Evolutionary conservation across 1,140 invertebrate species (phyloP), one percentile per base, ranked within the genome.

Genomic region (Cydia fagiglandana): DNA sequence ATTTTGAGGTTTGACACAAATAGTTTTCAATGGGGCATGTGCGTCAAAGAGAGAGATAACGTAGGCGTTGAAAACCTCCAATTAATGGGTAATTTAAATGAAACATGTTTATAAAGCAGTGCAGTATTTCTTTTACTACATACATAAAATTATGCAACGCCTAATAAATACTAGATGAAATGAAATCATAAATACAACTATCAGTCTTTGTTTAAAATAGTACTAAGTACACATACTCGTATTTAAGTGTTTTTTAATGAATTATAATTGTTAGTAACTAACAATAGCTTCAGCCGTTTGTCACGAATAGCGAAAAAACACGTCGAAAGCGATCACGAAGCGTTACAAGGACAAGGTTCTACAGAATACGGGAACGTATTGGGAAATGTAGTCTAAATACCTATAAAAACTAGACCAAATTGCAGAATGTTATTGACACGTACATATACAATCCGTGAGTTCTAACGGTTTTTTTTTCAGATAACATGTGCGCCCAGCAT

Each of bases 291-390:
- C 24, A 56, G 15, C 53, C 15, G 56, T 61, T 61, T 61, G 38
- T 70, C 66, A 70, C 66, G 66, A 70, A 17, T 10, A 1, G 24
- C 66, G 7, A 70, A 70, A 70, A 70, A 70, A 70, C 10, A 10
- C n/a, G 34, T 70, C n/a, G 66, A 70, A 70, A 70, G 66, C 66
- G 15, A 30, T 70, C 66, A 70, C 66, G 66, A 70, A 70, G 66
- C 66, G 66, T 38, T 70, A 70, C 66, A 70, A 70, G 66, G 66
- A 70, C 66, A 70, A 70, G 66, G 66, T 70, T 12, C 34, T 15
- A 41, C 15, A 38, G 34, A 38, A 70, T 70, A 70, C 13, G 34
- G 66, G 66, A 70, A 70, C 41, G 34, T 70, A 17, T 70, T 70
- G 34, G 30, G 28, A 70, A 70, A 70, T 70, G 5, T 13, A 38